Evolutionary conservation across 2,113 vertebrate species (phyloP).

Genomic region (Phoenicopterus ruber): DNA sequence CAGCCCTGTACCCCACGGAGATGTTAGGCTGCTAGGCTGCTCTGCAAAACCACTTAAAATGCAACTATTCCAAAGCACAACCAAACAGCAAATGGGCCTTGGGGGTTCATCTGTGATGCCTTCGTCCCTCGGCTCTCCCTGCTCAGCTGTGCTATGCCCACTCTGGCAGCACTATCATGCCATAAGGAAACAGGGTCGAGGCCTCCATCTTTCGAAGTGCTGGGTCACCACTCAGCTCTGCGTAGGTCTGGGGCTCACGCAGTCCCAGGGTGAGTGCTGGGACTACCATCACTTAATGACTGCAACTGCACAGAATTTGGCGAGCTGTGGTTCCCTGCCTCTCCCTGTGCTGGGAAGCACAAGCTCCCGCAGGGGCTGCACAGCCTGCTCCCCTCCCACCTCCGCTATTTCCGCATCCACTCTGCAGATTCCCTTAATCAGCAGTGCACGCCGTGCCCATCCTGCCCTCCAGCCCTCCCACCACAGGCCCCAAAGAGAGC

Average conservation of each 20-base stretch:
- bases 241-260: accelerated
- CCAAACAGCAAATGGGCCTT: background rate
- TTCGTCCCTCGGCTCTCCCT: background rate
- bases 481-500: background rate
- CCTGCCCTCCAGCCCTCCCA: background rate
- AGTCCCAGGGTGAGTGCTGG: background rate
- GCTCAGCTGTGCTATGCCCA: background rate
- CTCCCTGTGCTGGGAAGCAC: background rate
- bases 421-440: background rate
- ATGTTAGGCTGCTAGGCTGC: background rate
- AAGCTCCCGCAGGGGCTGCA: background rate
- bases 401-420: background rate
- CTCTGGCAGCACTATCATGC: background rate
- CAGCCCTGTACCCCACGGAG: background rate
- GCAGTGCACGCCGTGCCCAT: background rate
- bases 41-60: constrained; percentile 24
- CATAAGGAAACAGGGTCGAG: background rate
- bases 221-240: background rate
- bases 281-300: background rate
- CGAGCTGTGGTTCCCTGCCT: background rate
- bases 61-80: background rate
- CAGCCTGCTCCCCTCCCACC: background rate
- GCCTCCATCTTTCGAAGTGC: accelerated
- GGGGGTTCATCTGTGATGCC: background rate
- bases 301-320: background rate